Conservation (phyloP, 2,797 vertebrate species). For the Neomorphus geoffroyi region DNA sequence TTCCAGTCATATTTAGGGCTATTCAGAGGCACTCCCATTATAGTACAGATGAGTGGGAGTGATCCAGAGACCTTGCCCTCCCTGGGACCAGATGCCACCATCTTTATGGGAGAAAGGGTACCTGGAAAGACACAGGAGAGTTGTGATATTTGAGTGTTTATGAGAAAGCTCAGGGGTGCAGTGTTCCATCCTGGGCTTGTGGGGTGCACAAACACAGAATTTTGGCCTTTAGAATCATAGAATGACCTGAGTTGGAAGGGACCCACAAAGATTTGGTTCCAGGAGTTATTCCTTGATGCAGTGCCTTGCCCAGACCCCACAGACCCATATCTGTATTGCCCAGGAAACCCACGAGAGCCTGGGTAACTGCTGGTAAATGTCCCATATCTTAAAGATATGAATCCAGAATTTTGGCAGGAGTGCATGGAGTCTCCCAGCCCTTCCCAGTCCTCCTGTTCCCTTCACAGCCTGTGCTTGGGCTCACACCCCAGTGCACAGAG, state of each 20-base stretch:
- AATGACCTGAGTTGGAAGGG: too few species aligned
- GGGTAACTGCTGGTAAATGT: not conserved
- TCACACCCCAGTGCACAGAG: not conserved
- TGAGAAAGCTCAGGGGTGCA: not conserved
- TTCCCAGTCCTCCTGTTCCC: not conserved
- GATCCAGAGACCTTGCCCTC: not conserved
- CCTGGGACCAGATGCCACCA: not conserved
- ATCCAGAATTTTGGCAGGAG: not conserved
- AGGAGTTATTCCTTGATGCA: not conserved
- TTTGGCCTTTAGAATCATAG: not conserved
- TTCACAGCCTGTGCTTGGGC: not conserved
- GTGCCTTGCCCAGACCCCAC: not conserved
- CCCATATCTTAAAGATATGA: not conserved
- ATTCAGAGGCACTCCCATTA: not conserved
- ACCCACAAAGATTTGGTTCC: not conserved
- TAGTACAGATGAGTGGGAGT: not conserved
- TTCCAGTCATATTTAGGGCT: conserved; percentile 2
- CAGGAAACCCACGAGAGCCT: not conserved
- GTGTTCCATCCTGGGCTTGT: not conserved
- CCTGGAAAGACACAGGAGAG: not conserved
- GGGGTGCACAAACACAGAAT: not conserved
- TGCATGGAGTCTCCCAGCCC: not conserved
- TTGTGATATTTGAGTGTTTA: not conserved
- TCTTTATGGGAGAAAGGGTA: not conserved
- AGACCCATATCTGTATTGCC: not conserved